These are phyloP conservation scores for Philantomba maxwellii DNA, from an alignment of 2,113 vertebrate genomes.

Conservation along the genomic window DNA sequence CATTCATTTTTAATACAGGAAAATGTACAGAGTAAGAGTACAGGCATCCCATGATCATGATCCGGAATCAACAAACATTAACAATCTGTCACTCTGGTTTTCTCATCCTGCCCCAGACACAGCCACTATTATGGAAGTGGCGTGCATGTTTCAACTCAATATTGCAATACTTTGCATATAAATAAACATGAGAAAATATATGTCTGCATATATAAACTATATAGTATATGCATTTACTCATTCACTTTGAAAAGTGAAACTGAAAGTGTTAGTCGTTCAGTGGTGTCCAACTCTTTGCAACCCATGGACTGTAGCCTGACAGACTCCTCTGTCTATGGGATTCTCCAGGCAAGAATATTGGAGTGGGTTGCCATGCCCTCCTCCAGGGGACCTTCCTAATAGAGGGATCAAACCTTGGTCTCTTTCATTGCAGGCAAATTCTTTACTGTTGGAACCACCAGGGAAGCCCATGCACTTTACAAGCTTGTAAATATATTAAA, in stretches of 20 bases:
- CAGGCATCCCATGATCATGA: too few species aligned
- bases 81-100: background rate
- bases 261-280: background rate
- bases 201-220: background rate
- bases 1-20: background rate
- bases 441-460: background rate
- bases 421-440: background rate
- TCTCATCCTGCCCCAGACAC: background rate
- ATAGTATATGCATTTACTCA: background rate
- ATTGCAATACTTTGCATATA: fast-evolving
- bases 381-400: background rate
- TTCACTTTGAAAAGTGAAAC: background rate
- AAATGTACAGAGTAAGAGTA: background rate
- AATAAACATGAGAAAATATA: background rate
- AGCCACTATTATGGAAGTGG: background rate
- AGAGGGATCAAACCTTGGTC: background rate
- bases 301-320: fast-evolving
- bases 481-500: fast-evolving
- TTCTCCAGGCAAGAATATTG: background rate
- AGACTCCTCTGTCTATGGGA: background rate
- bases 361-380: background rate
- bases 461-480: background rate
- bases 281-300: background rate
- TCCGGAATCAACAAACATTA: fast-evolving
- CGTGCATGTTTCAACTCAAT: background rate